A percentile compares a stretch with the other conserved stretches of the same genome.
Evolutionary conservation across 2,113 vertebrate genomes (phyloP).

Genomic region (Zeus faber): DNA sequence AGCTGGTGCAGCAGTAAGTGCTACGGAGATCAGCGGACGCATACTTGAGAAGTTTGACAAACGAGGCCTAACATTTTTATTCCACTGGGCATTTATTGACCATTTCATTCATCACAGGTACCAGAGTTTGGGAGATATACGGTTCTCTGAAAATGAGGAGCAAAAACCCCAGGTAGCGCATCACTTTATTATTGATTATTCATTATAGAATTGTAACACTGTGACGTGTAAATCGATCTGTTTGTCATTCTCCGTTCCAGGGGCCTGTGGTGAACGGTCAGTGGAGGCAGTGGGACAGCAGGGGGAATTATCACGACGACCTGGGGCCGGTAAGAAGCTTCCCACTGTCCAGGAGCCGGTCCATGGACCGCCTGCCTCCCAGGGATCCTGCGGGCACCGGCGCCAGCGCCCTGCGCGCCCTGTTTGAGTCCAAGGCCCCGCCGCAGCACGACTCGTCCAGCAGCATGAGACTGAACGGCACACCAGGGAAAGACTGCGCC

Average conservation of each 20-base stretch:
- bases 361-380: slow-evolving; percentile 58
- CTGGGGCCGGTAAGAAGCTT: too few relatives aligned
- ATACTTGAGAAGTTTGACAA: background rate
- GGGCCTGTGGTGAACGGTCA: slow-evolving; percentile 20
- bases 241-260: background rate
- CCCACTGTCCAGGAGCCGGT: slow-evolving; percentile 49
- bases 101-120: slow-evolving; percentile 68
- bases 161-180: slow-evolving; percentile 64
- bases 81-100: background rate
- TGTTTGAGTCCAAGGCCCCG: slow-evolving; percentile 68
- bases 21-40: background rate
- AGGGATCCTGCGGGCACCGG: slow-evolving; percentile 34
- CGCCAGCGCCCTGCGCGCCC: slow-evolving; percentile 53
- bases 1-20: slow-evolving; percentile 79
- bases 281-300: slow-evolving; percentile 22
- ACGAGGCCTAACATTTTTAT: background rate
- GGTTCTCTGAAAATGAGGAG: slow-evolving; percentile 35
- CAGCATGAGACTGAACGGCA: slow-evolving; percentile 25
- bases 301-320: too few relatives aligned
- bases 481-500: slow-evolving; percentile 22
- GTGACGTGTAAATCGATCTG: background rate
- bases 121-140: slow-evolving; percentile 70
- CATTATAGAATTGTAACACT: background rate
- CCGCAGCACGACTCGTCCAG: slow-evolving; percentile 36
- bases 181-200: background rate